Conservation (phyloP, 2,113 vertebrate species). For the Dasyprocta punctata region DNA sequence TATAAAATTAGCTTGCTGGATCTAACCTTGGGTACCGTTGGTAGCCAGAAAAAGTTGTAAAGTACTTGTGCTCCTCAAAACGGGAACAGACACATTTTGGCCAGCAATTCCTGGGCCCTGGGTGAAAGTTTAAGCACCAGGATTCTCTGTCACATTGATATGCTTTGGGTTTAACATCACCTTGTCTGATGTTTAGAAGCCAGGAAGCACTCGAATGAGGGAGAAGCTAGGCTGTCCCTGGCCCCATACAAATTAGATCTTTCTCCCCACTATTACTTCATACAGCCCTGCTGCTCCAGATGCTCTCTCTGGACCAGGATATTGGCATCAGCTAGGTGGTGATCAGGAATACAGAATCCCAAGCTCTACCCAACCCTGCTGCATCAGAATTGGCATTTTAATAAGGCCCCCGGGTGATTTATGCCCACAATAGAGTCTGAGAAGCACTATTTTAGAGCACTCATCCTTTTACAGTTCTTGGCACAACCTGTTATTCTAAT, state of each 20-base stretch:
- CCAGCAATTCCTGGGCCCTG: background rate
- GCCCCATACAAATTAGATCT: background rate
- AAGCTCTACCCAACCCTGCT: background rate
- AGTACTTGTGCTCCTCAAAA: background rate
- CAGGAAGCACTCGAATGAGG: background rate
- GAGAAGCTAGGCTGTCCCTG: background rate
- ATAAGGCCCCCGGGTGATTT: background rate
- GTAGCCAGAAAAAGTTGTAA: background rate
- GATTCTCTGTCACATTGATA: background rate
- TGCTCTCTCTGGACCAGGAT: background rate
- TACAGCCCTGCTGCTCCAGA: background rate
- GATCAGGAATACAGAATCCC: background rate
- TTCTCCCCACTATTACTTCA: background rate
- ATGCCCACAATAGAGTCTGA: background rate
- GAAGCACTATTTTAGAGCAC: background rate
- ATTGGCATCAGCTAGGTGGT: background rate
- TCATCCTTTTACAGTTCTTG: background rate
- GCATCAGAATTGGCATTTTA: background rate
- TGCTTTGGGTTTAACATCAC: background rate
- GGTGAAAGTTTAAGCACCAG: background rate
- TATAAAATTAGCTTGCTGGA: background rate
- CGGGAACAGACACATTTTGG: background rate
- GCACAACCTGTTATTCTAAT: background rate
- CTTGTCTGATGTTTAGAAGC: background rate
- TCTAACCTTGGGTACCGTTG: background rate